Conservation (phyloP, 2,797 vertebrate species). For the Sebastes melanostomus region DNA sequence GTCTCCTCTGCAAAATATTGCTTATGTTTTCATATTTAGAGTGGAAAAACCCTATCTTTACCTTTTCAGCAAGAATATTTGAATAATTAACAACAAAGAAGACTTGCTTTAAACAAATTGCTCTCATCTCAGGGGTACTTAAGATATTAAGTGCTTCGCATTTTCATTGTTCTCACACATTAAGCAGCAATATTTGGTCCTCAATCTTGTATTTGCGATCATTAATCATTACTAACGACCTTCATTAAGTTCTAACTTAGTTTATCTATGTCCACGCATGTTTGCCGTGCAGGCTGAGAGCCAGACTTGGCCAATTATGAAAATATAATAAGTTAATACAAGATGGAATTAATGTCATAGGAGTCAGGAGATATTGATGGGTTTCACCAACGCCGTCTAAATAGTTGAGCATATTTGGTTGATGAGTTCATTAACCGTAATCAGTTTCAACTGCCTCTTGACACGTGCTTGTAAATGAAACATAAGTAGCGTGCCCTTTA, state of each 20-base stretch:
- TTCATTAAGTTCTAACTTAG: constrained; percentile 46
- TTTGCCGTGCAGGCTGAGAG: constrained; percentile 46
- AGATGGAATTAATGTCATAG: constrained; percentile 54
- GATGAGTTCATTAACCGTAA: constrained; percentile 75
- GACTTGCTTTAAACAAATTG: constrained; percentile 42
- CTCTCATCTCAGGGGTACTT: constrained; percentile 46
- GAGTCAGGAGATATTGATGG: constrained; percentile 61
- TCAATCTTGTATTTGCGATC: constrained; percentile 41
- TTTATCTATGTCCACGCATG: constrained; percentile 40
- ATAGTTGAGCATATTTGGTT: constrained; percentile 59
- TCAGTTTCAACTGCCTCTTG: constrained; percentile 61
- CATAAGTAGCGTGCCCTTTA: constrained; percentile 62
- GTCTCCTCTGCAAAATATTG: constrained; percentile 4
- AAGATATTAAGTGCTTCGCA: constrained; percentile 42
- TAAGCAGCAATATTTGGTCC: constrained; percentile 28
- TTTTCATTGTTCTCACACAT: constrained; percentile 49
- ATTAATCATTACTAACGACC: constrained; percentile 61
- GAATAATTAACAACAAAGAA: constrained; percentile 33
- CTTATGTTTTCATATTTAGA: constrained; percentile 1
- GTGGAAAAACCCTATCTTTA: not conserved
- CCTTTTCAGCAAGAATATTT: constrained; percentile 25
- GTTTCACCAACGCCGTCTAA: constrained; percentile 46
- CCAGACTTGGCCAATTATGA: constrained; percentile 50
- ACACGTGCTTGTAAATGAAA: constrained; percentile 64
- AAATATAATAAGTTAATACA: constrained; percentile 53